phyloP scores from a whole-genome alignment of 1,140 invertebrate genomes.

The Triops longicaudatus region DNA sequence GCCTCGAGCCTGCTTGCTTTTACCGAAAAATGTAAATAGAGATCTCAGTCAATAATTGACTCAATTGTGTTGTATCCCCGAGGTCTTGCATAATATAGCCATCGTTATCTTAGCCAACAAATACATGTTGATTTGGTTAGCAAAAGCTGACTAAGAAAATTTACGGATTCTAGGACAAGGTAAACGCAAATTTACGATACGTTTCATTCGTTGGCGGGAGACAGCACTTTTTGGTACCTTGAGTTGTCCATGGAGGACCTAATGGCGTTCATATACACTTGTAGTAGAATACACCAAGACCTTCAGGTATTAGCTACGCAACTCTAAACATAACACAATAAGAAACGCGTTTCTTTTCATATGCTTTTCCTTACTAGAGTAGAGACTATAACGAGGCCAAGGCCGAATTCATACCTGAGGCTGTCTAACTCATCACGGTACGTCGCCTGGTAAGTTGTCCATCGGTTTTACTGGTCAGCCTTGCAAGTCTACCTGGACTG shows the following conservation, averaged over 20 bases:
- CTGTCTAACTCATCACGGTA: not conserved
- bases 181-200: not conserved
- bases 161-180: not conserved
- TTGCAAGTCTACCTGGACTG: not conserved
- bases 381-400: not conserved
- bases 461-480: not conserved
- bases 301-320: not conserved
- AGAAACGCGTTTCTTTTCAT: not conserved
- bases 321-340: not conserved
- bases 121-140: too few species aligned
- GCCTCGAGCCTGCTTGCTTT: too few species aligned
- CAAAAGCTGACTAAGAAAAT: not conserved
- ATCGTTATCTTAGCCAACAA: too few species aligned
- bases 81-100: too few species aligned
- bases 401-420: not conserved
- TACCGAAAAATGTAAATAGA: too few species aligned
- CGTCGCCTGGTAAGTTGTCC: not conserved
- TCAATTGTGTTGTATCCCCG: too few species aligned
- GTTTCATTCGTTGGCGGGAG: not conserved
- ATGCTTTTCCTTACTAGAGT: not conserved
- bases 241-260: not conserved
- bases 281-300: not conserved
- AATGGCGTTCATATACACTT: not conserved
- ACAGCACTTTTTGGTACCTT: not conserved
- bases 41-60: too few species aligned